Conservation (phyloP, 2,113 vertebrate genomes). For the Motacilla alba region DNA sequence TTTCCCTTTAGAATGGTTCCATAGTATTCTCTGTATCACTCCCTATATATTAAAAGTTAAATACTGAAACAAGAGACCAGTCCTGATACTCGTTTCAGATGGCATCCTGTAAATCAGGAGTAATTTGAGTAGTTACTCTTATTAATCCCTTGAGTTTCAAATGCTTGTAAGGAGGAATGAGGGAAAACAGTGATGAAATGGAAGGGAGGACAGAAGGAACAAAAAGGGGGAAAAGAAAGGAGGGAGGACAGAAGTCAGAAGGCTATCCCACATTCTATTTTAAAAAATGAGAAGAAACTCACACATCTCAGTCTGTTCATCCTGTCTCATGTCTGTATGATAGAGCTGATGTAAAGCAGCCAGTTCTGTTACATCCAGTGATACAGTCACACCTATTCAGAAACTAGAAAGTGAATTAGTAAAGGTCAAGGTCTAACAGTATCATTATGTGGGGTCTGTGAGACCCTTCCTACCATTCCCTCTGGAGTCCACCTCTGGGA, state of each 20-base stretch:
- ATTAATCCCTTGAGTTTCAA: not conserved
- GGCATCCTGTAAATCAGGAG: not conserved
- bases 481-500: not conserved
- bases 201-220: not conserved
- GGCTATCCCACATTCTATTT: not conserved
- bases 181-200: not conserved
- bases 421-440: not conserved
- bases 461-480: not conserved
- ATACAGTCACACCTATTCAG: not conserved
- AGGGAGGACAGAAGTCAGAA: not conserved
- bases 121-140: not conserved
- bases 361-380: not conserved
- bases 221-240: not conserved
- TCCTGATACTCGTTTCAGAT: not conserved
- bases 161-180: not conserved
- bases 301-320: not conserved
- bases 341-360: not conserved
- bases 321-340: not conserved
- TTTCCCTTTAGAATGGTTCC: not conserved
- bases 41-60: not conserved
- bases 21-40: not conserved
- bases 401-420: not conserved
- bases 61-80: not conserved
- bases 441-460: not conserved
- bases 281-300: not conserved